Conservation (phyloP, 2,888 invertebrate species). For the Latrodectus elegans region DNA sequence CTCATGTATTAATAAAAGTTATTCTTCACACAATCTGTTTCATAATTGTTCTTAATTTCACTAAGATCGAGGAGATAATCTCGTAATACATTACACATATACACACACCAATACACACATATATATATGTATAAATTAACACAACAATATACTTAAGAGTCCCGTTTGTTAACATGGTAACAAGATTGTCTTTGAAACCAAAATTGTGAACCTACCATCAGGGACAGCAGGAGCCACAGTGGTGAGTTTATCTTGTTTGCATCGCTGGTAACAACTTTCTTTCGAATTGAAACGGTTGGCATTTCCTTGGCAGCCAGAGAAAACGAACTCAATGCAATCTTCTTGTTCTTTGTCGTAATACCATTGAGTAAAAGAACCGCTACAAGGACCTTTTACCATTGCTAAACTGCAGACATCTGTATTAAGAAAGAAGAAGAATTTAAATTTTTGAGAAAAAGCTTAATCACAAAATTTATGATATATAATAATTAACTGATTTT, state of each 20-base stretch:
- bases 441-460: neutral
- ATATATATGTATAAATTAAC: too few species aligned
- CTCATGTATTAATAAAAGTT: too few species aligned
- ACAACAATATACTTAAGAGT: too few species aligned
- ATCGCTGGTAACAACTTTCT: constrained; percentile 83
- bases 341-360: constrained; percentile 83
- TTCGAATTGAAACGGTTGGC: constrained; percentile 84
- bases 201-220: constrained; percentile 29
- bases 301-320: constrained; percentile 88
- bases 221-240: constrained; percentile 16
- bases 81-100: too few species aligned
- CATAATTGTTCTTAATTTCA: too few species aligned
- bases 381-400: constrained; percentile 82
- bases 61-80: too few species aligned
- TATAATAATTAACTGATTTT: too few species aligned
- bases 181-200: too few species aligned
- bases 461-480: too few species aligned
- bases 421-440: neutral
- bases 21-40: too few species aligned
- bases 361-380: constrained; percentile 78
- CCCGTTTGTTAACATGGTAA: too few species aligned
- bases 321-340: constrained; percentile 86
- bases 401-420: constrained; percentile 72
- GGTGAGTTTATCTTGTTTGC: constrained; percentile 73
- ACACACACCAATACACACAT: too few species aligned